Evolutionary conservation across 2,888 invertebrate species (phyloP).

Genomic region (Ennomos quercinarius): DNA sequence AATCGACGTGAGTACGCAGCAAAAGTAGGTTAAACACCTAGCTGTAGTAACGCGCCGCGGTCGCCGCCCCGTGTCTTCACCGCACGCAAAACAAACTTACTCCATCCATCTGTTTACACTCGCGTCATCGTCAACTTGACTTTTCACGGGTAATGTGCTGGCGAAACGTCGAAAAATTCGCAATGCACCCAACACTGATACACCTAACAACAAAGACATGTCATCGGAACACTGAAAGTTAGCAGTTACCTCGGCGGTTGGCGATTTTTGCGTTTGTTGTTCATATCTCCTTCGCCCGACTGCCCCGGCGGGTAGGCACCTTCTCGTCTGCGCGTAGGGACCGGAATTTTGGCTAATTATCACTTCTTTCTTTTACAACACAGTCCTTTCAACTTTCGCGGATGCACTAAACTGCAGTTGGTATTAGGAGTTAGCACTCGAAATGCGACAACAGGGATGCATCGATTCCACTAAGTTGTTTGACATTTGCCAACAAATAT

Average conservation of each 20-base stretch:
- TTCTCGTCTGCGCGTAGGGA: conserved; percentile 93
- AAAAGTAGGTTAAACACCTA: conserved; percentile 83
- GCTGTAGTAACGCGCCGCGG: conserved; percentile 60
- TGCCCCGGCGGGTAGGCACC: conserved; percentile 91
- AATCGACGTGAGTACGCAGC: conserved; percentile 74
- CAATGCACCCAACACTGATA: conserved; percentile 57
- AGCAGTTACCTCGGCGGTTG: conserved; percentile 89
- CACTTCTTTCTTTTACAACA: conserved; percentile 85
- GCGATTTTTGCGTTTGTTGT: conserved; percentile 94
- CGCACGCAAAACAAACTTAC: conserved; percentile 56
- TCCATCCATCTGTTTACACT: conserved; percentile 74
- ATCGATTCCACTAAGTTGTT: conserved; percentile 80
- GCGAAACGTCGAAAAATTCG: conserved; percentile 69
- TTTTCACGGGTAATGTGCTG: conserved; percentile 62
- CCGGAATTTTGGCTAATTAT: conserved; percentile 92
- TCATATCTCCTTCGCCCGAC: conserved; percentile 88
- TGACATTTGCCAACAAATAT: conserved; percentile 84
- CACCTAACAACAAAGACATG: conserved; percentile 80
- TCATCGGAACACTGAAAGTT: conserved; percentile 70
- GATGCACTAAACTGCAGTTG: conserved; percentile 85
- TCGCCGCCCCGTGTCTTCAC: conserved; percentile 54
- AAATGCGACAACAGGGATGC: conserved; percentile 81
- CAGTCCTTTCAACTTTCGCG: conserved; percentile 86
- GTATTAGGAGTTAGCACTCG: conserved; percentile 81
- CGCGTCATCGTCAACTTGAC: conserved; percentile 59